These are phyloP conservation scores for Danio albolineatus DNA, from an alignment of 2,797 vertebrate genomes.

Conservation along the genomic window DNA sequence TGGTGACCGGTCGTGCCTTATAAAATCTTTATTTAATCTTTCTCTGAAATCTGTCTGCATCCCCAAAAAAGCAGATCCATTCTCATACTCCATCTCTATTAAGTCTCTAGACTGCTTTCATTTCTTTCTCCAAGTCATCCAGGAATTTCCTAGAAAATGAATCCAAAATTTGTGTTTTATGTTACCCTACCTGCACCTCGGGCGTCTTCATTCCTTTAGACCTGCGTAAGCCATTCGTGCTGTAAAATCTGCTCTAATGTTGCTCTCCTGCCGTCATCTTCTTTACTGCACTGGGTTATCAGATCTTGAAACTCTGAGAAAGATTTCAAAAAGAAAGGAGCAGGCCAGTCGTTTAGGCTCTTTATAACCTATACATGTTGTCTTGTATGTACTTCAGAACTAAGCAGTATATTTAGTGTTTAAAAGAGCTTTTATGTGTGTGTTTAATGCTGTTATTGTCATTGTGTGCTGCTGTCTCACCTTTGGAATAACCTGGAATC, in stretches of 20 bases:
- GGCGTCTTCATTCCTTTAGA: not conserved
- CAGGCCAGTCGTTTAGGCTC: not conserved
- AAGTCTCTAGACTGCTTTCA: no score
- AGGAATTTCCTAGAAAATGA: no score
- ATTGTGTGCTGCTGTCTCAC: slow-evolving; percentile 5
- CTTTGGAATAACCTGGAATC: not conserved
- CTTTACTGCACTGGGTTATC: not conserved
- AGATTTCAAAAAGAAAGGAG: not conserved
- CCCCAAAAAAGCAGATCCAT: no score
- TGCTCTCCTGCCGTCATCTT: not conserved
- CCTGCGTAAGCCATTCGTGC: not conserved
- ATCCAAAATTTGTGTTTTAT: not conserved
- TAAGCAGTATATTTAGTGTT: no score
- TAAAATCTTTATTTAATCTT: not conserved
- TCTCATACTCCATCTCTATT: no score
- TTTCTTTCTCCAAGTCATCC: no score
- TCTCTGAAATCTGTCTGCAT: not conserved
- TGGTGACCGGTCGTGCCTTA: not conserved
- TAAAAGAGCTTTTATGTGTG: not conserved
- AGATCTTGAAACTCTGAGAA: not conserved
- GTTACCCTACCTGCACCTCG: not conserved
- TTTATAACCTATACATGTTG: not conserved
- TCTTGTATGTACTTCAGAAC: not conserved
- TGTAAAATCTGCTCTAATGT: not conserved
- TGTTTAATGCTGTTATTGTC: not conserved